Conservation (phyloP, 2,797 vertebrate species). For the Setipinna tenuifilis region DNA sequence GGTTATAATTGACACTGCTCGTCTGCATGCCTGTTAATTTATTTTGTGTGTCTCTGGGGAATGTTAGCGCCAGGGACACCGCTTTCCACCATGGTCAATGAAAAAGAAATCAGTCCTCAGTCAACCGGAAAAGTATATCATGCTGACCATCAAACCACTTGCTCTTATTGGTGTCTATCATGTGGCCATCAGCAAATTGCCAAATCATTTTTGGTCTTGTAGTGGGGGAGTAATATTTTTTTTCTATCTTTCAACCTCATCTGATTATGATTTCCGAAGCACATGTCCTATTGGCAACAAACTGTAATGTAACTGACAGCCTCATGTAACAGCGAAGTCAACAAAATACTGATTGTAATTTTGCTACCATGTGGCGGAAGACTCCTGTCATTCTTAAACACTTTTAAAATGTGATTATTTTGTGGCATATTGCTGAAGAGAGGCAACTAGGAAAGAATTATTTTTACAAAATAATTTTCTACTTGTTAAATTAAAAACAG, state of each 20-base stretch:
- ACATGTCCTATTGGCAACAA: background rate
- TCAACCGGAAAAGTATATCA: conserved; percentile 8
- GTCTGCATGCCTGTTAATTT: conserved; percentile 10
- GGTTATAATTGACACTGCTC: conserved; percentile 12
- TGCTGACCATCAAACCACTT: conserved; percentile 2
- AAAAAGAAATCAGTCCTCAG: conserved; percentile 18
- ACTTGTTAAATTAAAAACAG: background rate
- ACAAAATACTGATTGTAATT: background rate
- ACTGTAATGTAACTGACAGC: background rate
- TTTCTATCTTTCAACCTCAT: background rate
- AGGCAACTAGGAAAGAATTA: background rate
- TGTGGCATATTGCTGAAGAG: background rate
- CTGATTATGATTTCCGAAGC: background rate
- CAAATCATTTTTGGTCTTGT: conserved; percentile 16
- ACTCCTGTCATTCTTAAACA: background rate
- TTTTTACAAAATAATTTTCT: background rate
- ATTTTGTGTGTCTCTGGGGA: background rate
- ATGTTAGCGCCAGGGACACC: background rate
- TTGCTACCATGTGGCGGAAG: background rate
- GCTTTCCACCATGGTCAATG: background rate
- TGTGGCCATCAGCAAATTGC: conserved; percentile 1
- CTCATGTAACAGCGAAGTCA: background rate
- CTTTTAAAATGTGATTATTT: too few species aligned
- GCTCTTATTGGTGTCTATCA: conserved; percentile 2
- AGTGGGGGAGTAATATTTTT: background rate